Evolutionary conservation across 2,797 vertebrate species (phyloP).

Genomic region (Pygocentrus nattereri): DNA sequence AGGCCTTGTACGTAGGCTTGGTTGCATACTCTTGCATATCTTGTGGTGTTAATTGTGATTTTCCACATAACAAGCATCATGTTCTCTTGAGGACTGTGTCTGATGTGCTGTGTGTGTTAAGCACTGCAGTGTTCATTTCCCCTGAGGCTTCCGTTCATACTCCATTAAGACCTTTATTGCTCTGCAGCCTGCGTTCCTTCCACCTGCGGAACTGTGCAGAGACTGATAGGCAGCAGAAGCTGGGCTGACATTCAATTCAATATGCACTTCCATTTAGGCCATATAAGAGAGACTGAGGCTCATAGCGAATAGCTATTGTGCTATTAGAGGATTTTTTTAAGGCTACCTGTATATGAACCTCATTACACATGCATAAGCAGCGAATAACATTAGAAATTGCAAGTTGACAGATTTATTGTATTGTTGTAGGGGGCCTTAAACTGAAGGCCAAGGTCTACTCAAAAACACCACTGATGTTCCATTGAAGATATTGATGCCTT

Average conservation of each 20-base stretch:
- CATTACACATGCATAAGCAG: too few relatives aligned
- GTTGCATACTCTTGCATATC: background rate
- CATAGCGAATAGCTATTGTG: constrained; percentile 1
- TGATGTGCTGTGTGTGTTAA: constrained; percentile 9
- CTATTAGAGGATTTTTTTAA: background rate
- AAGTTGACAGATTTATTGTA: too few relatives aligned
- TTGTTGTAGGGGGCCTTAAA: too few relatives aligned
- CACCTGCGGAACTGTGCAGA: background rate
- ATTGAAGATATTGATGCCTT: too few relatives aligned
- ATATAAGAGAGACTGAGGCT: background rate
- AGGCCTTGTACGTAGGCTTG: background rate
- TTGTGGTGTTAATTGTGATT: background rate
- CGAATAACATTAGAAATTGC: too few relatives aligned
- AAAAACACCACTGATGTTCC: too few relatives aligned
- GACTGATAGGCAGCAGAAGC: constrained; percentile 4
- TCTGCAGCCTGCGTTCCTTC: constrained; percentile 6
- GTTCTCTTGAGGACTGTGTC: background rate
- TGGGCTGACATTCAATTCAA: background rate
- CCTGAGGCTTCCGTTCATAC: constrained; percentile 16
- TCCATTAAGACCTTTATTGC: constrained; percentile 22
- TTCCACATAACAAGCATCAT: constrained; percentile 24
- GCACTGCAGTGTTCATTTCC: constrained; percentile 9
- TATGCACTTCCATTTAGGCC: constrained; percentile 9
- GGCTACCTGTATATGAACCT: too few relatives aligned
- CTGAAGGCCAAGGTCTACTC: too few relatives aligned